Conservation (phyloP, 1,140 invertebrate species). For the Anoplolepis gracilipes region DNA sequence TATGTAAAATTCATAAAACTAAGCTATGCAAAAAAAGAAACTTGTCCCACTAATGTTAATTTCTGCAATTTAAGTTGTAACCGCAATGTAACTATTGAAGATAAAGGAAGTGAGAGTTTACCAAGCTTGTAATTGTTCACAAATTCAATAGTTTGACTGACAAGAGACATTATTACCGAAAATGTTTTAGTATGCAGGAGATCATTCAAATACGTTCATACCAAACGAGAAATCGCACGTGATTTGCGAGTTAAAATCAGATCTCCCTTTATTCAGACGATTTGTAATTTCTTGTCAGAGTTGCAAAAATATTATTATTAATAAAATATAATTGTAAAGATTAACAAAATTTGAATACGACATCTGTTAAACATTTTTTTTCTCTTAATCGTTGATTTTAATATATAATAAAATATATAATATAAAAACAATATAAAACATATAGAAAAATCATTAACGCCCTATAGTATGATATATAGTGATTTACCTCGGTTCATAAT, state of each 20-base stretch:
- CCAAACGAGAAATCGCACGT: conserved; percentile 45
- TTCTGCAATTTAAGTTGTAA: background rate
- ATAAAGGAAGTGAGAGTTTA: conserved; percentile 18
- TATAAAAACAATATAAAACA: background rate
- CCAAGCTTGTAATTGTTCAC: background rate
- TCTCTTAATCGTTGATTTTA: background rate
- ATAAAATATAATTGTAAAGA: no score
- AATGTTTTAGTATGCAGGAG: conserved; percentile 39
- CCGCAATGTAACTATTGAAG: background rate
- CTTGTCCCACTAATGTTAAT: conserved; percentile 23
- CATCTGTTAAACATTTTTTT: background rate
- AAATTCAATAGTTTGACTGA: background rate
- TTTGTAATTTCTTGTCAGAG: conserved; percentile 1
- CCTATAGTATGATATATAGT: no score
- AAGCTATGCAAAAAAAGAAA: background rate
- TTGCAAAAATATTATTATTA: background rate
- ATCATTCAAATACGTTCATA: background rate
- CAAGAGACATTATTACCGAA: conserved; percentile 8
- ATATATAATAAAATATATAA: no score
- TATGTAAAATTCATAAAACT: background rate
- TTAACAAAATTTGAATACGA: background rate
- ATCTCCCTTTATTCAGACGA: background rate
- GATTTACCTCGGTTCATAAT: background rate
- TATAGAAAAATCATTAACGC: background rate
- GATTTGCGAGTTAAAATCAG: conserved; percentile 36